Evolutionary conservation across 1,140 invertebrate genomes (phyloP), one percentile per base, ranked within the genome.

Genomic region (Brachionus manjavacas): DNA sequence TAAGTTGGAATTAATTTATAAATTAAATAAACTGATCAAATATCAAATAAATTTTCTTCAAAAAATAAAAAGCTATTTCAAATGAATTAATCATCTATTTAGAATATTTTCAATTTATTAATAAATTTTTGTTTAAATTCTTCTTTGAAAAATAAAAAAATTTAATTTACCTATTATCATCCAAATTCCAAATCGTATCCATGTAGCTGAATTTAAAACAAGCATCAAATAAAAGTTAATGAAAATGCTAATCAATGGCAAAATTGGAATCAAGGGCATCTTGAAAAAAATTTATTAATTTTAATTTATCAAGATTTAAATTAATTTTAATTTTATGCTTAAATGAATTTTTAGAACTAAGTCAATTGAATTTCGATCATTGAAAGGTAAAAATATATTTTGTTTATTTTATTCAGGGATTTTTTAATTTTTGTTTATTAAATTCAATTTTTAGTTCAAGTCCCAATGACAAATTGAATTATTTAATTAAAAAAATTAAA

Each of bases 191-290:
- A 96, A 94, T 86, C 94, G 92, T 64, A 95, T 92, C 95, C 95
- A 96, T 2, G 95, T 96, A 85, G 92, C 91, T 35, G 91, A 87
- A 87, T 94, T 93, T 80, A 97, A 90, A 89, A 95, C 94, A 86
- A 95, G 91, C 94, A 96, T 96, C 31, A 97, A 91, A 88, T 94
- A 94, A 52, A 95, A 88, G 89, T 97, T 97, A 84, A 94, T 92
- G 64, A 95, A 92, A 80, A 96, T 93, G 88, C 94, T 95, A 1
- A 94, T 86, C 85, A 93, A 92, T 1, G 95, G 95, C 52, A 96
- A 91, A 31, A 95, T 89, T 1, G 95, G 95, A 12, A 97, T 94
- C 25, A 94, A 90, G 0, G 95, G 95, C 66, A 94, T 94, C 93
- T 95, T 49, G 8, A 14, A 25, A 84, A 39, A 80, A 31, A 55